Percentiles rank a stretch among this genome's conserved stretches.
These are phyloP conservation scores for Chrysogorgia sp. DNA, from an alignment of 92 coral and sea anemone species.

Conservation along the genomic window DNA sequence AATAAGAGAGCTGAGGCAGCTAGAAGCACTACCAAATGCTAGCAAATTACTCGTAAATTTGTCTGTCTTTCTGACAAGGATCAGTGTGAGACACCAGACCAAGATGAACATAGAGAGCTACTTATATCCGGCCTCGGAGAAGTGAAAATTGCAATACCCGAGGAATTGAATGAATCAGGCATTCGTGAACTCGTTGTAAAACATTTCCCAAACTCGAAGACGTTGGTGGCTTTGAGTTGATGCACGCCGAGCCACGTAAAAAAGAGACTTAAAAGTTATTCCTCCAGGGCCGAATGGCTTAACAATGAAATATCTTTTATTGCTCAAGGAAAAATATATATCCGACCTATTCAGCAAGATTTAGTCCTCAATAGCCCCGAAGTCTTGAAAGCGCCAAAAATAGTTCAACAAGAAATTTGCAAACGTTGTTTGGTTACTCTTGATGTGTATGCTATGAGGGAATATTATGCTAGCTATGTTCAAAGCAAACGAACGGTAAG, in stretches of 20 bases:
- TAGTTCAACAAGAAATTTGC: slow-evolving; percentile 11
- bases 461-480: slow-evolving; percentile 16
- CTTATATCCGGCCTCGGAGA: slow-evolving; percentile 50
- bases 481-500: too few species aligned
- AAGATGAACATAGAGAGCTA: slow-evolving; percentile 43
- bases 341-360: slow-evolving; percentile 54
- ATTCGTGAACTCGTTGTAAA: slow-evolving; percentile 39
- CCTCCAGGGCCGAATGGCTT: slow-evolving; percentile 59
- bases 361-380: slow-evolving; percentile 6
- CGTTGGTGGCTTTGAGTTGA: slow-evolving; percentile 56
- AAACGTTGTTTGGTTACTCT: not conserved
- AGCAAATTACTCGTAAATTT: slow-evolving; percentile 35
- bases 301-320: slow-evolving; percentile 55
- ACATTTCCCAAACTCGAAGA: slow-evolving; percentile 46
- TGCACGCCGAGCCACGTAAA: slow-evolving; percentile 53
- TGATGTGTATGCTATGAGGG: slow-evolving; percentile 23
- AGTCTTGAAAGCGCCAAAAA: not conserved
- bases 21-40: slow-evolving; percentile 21
- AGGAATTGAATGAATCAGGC: slow-evolving; percentile 40
- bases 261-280: slow-evolving; percentile 46
- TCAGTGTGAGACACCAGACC: slow-evolving; percentile 49
- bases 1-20: too few species aligned
- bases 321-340: slow-evolving; percentile 55
- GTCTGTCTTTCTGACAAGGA: slow-evolving; percentile 53
- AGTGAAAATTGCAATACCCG: slow-evolving; percentile 38